A percentile compares a stretch with the other conserved stretches of the same genome.
These are phyloP conservation scores for Drosophila serrata DNA, from an alignment of 1,140 invertebrate genomes.

Conservation along the genomic window DNA sequence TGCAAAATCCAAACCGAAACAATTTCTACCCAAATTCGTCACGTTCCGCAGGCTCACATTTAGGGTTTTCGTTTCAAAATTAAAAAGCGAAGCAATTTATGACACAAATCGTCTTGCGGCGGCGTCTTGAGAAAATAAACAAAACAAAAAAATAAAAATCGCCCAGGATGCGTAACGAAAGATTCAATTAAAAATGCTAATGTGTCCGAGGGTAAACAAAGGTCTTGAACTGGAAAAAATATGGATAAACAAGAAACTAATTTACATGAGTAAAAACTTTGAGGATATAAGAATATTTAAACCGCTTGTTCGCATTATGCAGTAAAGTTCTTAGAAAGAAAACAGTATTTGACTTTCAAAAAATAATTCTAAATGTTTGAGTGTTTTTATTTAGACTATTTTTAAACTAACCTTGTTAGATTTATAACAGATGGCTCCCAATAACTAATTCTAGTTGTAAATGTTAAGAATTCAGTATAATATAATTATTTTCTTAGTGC, in stretches of 20 bases:
- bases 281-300: background rate
- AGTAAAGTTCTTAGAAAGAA: background rate
- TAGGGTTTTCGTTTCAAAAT: constrained; percentile 15
- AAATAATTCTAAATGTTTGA: background rate
- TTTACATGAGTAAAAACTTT: background rate
- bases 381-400: too few relatives aligned
- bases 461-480: background rate
- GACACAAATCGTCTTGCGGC: constrained; percentile 49
- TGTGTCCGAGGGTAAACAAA: constrained; percentile 31
- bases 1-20: constrained; percentile 44
- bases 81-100: constrained; percentile 57
- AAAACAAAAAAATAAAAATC: constrained; percentile 27
- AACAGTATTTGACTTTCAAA: background rate
- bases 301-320: background rate
- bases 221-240: constrained; percentile 17
- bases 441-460: background rate
- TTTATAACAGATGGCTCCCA: too few relatives aligned
- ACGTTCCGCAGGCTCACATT: constrained; percentile 45
- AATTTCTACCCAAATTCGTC: constrained; percentile 64
- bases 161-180: constrained; percentile 53
- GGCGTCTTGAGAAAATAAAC: constrained; percentile 48
- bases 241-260: background rate
- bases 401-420: too few relatives aligned
- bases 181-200: constrained; percentile 77
- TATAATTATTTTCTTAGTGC: background rate